Base-by-base conservation (phyloP, 2,113 vertebrate genomes). In the Campylomormyrus numenius region DNA sequence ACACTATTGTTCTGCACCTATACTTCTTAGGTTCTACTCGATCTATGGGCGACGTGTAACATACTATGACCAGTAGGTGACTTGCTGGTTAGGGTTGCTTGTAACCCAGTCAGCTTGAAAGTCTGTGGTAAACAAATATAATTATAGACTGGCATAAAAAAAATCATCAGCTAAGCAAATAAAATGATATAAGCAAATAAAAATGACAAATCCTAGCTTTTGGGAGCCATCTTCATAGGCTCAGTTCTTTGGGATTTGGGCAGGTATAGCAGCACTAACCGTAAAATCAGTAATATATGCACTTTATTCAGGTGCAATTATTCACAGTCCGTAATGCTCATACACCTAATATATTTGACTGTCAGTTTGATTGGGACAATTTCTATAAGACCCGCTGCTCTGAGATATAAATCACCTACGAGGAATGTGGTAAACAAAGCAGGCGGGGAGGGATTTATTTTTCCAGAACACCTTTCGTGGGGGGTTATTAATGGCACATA, bases 401-500 rank as follows among this genome's bases (percentile, higher is more conserved):
- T 3, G 39, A 58, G 58, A 52, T 53, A 92, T 94, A 94, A 95
- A 94, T 93, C 93, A 94, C 89, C 90, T 17, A 21, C 74, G 89
- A 90, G 70, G n/a, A 46, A 85, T 42, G 66, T 39, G 35, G 35
- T 93, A 93, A 94, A 95, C 92, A 95, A 95, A 95, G 93, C 91
- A 91, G 93, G 91, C 88, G 91, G 27, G 62, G 90, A 90, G 90
- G 62, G 83, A 88, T 90, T 46, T 19, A 89, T 90, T 46, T 19
- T 86, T 90, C 90, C 91, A 17, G 87, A 91, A 87, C 91, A 93
- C 90, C 92, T 94, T 93, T 94, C 93, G 92, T 88, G 88, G 46
- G 46, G 48, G 91, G 74, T 95, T 94, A 95, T 94, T 95, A 94
- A 96, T 95, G 93, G 93, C 93, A 93, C 93, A 87, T 92, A 94